These are phyloP conservation scores for Drosophila kepulauana DNA, from an alignment of 1,140 invertebrate genomes.

Conservation along the genomic window DNA sequence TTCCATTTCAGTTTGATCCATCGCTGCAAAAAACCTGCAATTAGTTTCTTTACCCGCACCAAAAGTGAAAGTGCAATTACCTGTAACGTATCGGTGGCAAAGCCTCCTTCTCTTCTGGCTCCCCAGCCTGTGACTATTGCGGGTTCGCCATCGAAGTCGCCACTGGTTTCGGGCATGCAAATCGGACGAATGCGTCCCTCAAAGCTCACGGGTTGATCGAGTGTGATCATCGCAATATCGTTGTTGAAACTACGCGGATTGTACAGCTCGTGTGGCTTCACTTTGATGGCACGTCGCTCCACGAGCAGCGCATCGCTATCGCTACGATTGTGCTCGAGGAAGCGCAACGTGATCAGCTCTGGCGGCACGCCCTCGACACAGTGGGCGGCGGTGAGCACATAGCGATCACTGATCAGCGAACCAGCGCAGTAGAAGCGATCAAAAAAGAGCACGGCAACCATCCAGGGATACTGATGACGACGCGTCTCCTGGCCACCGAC, in stretches of 20 bases:
- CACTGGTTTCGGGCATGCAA: slow-evolving; percentile 89
- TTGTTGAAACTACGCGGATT: slow-evolving; percentile 90
- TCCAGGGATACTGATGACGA: slow-evolving; percentile 91
- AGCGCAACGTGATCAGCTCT: slow-evolving; percentile 87
- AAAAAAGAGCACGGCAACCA: slow-evolving; percentile 88
- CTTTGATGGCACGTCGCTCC: slow-evolving; percentile 39
- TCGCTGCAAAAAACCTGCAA: slow-evolving; percentile 9
- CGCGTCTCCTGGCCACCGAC: slow-evolving; percentile 90
- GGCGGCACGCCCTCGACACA: slow-evolving; percentile 86
- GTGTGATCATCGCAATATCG: slow-evolving; percentile 92
- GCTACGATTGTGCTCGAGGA: slow-evolving; percentile 89
- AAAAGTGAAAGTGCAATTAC: slow-evolving; percentile 25
- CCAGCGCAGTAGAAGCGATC: slow-evolving; percentile 91
- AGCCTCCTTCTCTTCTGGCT: slow-evolving; percentile 87
- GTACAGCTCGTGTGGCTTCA: slow-evolving; percentile 89
- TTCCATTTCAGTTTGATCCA: slow-evolving; percentile 6
- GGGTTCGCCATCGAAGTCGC: slow-evolving; percentile 86
- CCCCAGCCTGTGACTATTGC: slow-evolving; percentile 90
- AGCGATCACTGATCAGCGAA: slow-evolving; percentile 87
- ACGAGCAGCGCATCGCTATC: slow-evolving; percentile 46
- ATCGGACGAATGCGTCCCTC: slow-evolving; percentile 88
- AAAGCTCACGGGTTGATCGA: slow-evolving; percentile 87
- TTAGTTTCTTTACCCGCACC: not conserved
- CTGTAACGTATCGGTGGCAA: slow-evolving; percentile 85
- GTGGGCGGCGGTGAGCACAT: slow-evolving; percentile 74